Conservation (phyloP, 2,113 vertebrate species). For the Riparia riparia region DNA sequence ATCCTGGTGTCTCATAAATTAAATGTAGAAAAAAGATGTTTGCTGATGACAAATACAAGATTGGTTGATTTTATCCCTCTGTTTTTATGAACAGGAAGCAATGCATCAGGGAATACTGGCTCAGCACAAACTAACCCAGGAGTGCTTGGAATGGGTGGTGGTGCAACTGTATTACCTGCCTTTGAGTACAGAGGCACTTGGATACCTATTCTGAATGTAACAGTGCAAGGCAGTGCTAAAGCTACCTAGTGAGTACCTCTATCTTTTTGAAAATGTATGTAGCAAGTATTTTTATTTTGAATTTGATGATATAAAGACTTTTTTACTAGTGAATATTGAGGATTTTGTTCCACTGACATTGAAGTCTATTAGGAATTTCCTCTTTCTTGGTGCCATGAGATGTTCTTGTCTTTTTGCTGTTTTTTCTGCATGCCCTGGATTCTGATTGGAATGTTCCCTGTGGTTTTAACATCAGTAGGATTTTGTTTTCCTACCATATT, state of each 20-base stretch:
- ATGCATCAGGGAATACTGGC: constrained; percentile 77
- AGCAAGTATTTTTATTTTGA: neutral
- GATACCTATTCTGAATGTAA: constrained; percentile 95
- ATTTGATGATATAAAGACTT: neutral
- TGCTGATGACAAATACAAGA: neutral
- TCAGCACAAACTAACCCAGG: constrained; percentile 83
- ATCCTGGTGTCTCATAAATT: neutral
- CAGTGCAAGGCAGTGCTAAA: constrained; percentile 95
- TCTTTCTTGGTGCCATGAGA: neutral
- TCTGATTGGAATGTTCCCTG: neutral
- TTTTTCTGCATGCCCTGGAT: neutral
- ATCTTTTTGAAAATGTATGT: neutral
- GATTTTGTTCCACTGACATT: neutral
- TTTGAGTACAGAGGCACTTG: constrained; percentile 98
- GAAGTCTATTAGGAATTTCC: neutral
- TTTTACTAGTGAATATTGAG: neutral
- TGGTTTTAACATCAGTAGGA: neutral
- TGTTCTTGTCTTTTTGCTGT: neutral
- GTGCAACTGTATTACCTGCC: constrained; percentile 89
- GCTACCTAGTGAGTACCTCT: constrained; percentile 93
- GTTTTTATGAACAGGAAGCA: constrained; percentile 68
- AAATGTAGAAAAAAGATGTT: neutral
- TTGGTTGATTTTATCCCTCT: neutral
- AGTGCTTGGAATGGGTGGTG: constrained; percentile 81
- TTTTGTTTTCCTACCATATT: neutral